Conservation (phyloP, 2,797 vertebrate species). For the Nothura maculosa region DNA sequence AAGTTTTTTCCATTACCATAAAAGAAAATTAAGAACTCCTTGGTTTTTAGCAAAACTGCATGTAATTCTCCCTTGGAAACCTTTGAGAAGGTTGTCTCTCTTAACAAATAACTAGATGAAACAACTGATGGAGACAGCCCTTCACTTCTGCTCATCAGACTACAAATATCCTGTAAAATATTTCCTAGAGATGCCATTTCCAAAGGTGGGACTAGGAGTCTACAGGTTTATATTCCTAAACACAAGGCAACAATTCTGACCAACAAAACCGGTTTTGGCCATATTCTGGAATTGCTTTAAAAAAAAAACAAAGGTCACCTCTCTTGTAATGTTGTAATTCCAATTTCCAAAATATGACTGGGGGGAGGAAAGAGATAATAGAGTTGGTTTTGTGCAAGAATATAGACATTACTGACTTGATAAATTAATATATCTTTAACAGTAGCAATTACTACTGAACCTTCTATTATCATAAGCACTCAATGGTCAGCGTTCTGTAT, state of each 20-base stretch:
- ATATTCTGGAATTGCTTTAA: background rate
- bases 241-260: background rate
- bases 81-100: background rate
- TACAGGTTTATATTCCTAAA: slow-evolving; percentile 1
- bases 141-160: background rate
- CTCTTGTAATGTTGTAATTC: background rate
- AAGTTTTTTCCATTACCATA: background rate
- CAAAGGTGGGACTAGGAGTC: background rate
- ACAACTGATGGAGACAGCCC: background rate
- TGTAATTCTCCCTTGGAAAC: background rate
- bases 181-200: background rate
- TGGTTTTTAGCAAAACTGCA: background rate
- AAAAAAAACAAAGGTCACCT: background rate
- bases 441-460: background rate
- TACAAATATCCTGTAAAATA: background rate
- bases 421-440: background rate
- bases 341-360: background rate
- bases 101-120: slow-evolving; percentile 2
- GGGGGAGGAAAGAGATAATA: background rate
- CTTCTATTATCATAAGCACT: background rate
- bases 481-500: background rate
- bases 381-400: background rate
- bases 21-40: background rate
- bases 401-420: background rate
- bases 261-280: background rate